phyloP scores from a whole-genome alignment of 2,888 invertebrate genomes.

The Pyrochroa serraticornis region DNA sequence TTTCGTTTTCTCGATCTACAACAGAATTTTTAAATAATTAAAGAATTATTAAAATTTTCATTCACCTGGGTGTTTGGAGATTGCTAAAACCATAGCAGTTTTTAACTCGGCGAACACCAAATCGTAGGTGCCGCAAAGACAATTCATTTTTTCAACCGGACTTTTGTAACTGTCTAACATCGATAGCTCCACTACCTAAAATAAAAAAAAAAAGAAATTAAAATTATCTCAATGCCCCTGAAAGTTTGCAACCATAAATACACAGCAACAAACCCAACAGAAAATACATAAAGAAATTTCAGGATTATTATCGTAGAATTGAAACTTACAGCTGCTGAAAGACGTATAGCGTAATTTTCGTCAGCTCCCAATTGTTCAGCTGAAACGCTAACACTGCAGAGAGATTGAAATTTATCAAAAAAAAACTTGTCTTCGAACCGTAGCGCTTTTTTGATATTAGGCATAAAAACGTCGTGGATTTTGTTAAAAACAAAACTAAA shows the following conservation, averaged over 20 bases:
- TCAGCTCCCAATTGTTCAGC: constrained; percentile 56
- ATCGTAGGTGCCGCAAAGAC: constrained; percentile 57
- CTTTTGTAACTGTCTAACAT: constrained; percentile 54
- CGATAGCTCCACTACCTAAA: constrained; percentile 58
- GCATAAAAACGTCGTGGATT: constrained; percentile 53
- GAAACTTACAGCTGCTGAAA: constrained; percentile 56
- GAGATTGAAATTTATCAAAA: constrained; percentile 50
- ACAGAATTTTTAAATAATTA: constrained; percentile 6
- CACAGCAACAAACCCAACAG: too few species aligned
- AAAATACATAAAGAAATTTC: too few species aligned
- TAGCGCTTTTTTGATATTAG: constrained; percentile 46
- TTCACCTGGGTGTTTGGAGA: constrained; percentile 49
- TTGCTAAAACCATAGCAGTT: constrained; percentile 55
- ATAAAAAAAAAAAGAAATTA: constrained; percentile 14
- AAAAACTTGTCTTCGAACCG: constrained; percentile 49
- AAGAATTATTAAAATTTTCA: constrained; percentile 1
- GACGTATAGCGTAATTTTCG: constrained; percentile 53
- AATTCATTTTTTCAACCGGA: constrained; percentile 58
- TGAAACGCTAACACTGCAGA: constrained; percentile 51
- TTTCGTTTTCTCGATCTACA: constrained; percentile 46
- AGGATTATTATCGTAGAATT: not conserved
- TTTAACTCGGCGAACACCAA: constrained; percentile 59
- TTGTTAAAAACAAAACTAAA: constrained; percentile 43
- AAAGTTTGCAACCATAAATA: too few species aligned
- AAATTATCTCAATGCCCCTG: not conserved